A percentile compares a stretch with the other conserved stretches of the same genome.
phyloP scores from a whole-genome alignment of 2,888 invertebrate species.

The Acrobasis repandana region DNA sequence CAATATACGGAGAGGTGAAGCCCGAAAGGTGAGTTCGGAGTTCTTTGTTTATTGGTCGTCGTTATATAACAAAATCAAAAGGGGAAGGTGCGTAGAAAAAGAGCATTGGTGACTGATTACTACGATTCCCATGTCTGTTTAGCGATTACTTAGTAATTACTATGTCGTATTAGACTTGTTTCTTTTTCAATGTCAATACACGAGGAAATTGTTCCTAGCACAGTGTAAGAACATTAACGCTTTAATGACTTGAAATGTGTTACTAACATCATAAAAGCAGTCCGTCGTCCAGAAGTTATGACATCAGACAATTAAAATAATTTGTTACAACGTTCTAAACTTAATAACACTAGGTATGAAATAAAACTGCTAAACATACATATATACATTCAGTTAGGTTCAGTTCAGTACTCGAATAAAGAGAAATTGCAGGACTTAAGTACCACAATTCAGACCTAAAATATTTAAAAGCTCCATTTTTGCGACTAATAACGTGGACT shows the following conservation, averaged over 20 bases:
- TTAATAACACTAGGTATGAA: background rate
- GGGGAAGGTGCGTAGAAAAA: conserved; percentile 57
- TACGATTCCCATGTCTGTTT: conserved; percentile 59
- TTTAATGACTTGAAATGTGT: conserved; percentile 24
- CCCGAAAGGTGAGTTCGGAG: conserved; percentile 39
- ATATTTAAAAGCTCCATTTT: background rate
- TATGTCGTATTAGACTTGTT: conserved; percentile 27
- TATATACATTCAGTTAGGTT: background rate
- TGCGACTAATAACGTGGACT: background rate
- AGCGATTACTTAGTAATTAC: conserved; percentile 46
- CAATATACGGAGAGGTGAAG: conserved; percentile 32
- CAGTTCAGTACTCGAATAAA: background rate
- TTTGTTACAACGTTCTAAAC: conserved; percentile 1
- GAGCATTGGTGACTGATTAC: conserved; percentile 51
- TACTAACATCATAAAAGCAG: conserved; percentile 26
- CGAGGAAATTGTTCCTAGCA: conserved; percentile 19
- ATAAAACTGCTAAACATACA: background rate
- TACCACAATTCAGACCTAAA: background rate
- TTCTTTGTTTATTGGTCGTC: conserved; percentile 42
- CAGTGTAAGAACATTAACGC: conserved; percentile 4
- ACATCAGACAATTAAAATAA: conserved; percentile 32
- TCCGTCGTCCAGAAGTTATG: conserved; percentile 27
- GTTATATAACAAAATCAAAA: conserved; percentile 47
- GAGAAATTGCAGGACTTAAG: background rate
- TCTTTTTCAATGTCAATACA: conserved; percentile 25